Base-by-base conservation (phyloP, 2,797 vertebrate species). In the Eulemur coronatus region DNA sequence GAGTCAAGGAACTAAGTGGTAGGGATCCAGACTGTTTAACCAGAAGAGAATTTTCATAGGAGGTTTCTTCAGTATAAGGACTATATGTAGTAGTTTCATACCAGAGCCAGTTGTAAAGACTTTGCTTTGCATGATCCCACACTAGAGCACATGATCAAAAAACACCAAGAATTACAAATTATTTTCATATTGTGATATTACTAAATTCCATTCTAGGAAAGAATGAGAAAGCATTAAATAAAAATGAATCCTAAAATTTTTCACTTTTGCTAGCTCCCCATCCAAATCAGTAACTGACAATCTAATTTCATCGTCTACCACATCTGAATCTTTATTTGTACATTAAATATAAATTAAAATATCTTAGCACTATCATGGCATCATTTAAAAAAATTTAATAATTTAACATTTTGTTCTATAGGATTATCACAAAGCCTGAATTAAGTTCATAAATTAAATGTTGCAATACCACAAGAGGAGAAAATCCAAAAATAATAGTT, bases 71-170 rank as follows among this genome's bases (percentile, higher is more conserved):
- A 1, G 98, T 81, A 1, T 99, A 99, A 75, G 99, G 99, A 96
- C 98, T 99, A 89, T 99, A 99, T 1, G 99, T 99, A 88, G 99
- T 99, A 38, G 99, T 99, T 98, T 99, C 99, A 98, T 99, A 99
- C 99, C 99, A 99, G 97, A 99, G 98, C 99, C 99, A 99, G 98
- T 99, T 99, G 97, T 99, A 99, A 96, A 99, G 99, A 90, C 99
- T 99, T 98, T 99, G 99, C 95, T 99, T 99, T 63, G 99, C 99
- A 98, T 99, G 99, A 98, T 99, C 99, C 99, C 99, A 99, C 98
- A 99, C 99, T 99, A 98, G 2, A 95, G 11, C 35, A 97, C 38
- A 95, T 1, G 61, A 82, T 52, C 87, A 96, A 97, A 61, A 96
- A 97, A 65, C 30, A 96, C 30, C n/a, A 84, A 95, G 12, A 91